Conservation (phyloP, 2,797 vertebrate genomes). For the Pipistrellus pygmaeus region DNA sequence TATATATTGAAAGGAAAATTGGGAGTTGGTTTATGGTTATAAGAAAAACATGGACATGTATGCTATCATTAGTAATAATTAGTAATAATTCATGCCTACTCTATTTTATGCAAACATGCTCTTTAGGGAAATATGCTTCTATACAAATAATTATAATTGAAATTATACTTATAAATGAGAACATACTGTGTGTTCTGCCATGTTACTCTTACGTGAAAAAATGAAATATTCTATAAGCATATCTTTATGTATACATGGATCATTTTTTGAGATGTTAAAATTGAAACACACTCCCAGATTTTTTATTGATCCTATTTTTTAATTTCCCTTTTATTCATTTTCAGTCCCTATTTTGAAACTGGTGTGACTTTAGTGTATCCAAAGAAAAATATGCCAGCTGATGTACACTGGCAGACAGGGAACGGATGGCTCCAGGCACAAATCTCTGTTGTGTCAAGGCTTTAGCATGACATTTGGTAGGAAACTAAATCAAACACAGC, state of each 20-base stretch:
- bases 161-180: neutral
- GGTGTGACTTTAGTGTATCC: neutral
- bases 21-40: neutral
- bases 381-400: neutral
- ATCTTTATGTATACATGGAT: neutral
- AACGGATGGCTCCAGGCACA: neutral
- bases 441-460: slow-evolving; percentile 45
- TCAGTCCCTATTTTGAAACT: neutral
- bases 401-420: neutral
- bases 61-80: neutral
- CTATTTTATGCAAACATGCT: neutral
- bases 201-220: neutral
- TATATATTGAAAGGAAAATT: slow-evolving; percentile 3
- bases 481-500: slow-evolving; percentile 53
- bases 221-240: neutral
- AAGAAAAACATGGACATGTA: neutral
- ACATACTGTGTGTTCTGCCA: neutral
- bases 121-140: neutral
- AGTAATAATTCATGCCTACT: neutral
- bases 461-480: slow-evolving; percentile 37
- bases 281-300: neutral
- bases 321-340: slow-evolving; percentile 34
- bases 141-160: neutral
- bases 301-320: neutral
- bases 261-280: slow-evolving; percentile 38